Evolutionary conservation across 2,113 vertebrate genomes (phyloP), one percentile per base, ranked within the genome.

Genomic region (Lanius ludovicianus): DNA sequence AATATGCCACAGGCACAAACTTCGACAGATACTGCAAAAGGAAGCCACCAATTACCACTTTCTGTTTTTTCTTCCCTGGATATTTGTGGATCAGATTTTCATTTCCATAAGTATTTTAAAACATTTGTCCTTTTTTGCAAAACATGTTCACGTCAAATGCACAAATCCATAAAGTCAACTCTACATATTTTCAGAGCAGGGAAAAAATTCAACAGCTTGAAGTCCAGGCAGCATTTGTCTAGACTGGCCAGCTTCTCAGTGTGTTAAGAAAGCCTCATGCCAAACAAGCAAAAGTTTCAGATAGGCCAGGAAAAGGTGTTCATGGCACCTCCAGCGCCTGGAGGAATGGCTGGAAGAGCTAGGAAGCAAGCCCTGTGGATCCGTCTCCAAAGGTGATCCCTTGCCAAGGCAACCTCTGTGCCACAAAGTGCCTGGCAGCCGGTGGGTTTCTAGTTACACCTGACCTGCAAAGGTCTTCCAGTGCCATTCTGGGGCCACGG

Each of bases 21-120:
- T 73, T 90, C 9, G 15, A 18, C 30, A 52, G 64, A 81, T 42
- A 30, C n/a, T 91, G 50, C 25, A 84, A 41, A 96, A 92, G 64
- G 23, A 94, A 92, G 47, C 30, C 20, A 73, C 28, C 21, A 56
- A 13, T 89, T 80, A 78, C 31, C 39, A 28, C 39, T 67, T 95
- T 62, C 24, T 69, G 27, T 47, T 95, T 92, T n/a, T 56, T 81
- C 93, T 96, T 79, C 60, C 46, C 30, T 52, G 47, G 41, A 55
- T 11, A 16, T 75, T 85, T 90, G 47, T 67, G 47, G 55, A 84
- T 87, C 53, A 49, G 56, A 41, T 69, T 84, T 94, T 71, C 1
- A 62, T 84, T 76, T 60, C 53, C 27, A 27, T 60, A 9, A 87
- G 24, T 92, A 78, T 75, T 77, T 81, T 50, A 55, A 78, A 82